Percentiles rank a stretch among this genome's conserved stretches.
Conservation (phyloP, 2,113 vertebrate species). For the Delphinapterus leucas region DNA sequence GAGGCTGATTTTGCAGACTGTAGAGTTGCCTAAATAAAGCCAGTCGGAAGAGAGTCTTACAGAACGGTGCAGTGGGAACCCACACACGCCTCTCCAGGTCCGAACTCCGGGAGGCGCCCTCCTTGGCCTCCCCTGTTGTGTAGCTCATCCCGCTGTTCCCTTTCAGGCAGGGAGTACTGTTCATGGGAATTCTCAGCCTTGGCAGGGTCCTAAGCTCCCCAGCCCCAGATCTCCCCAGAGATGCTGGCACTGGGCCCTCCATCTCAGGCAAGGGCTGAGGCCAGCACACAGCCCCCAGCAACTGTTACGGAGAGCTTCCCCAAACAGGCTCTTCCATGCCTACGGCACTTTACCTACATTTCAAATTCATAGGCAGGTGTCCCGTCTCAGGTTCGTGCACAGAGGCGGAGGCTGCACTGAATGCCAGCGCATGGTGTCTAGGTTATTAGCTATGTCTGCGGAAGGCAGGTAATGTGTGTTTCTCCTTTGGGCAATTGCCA, state of each 20-base stretch:
- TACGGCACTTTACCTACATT: background rate
- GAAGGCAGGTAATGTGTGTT: constrained; percentile 80
- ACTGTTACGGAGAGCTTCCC: rapidly evolving
- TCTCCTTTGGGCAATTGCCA: constrained; percentile 80
- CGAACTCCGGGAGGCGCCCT: rapidly evolving
- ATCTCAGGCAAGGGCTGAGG: rapidly evolving
- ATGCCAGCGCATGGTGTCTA: constrained; percentile 60
- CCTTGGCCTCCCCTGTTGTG: background rate
- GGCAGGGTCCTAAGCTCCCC: background rate
- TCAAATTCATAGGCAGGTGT: constrained; percentile 49
- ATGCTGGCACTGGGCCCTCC: background rate
- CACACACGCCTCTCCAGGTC: background rate
- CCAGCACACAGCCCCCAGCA: background rate
- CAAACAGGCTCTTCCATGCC: background rate
- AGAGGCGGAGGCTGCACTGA: background rate
- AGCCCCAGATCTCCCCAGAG: background rate
- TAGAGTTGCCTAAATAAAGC: constrained; percentile 14
- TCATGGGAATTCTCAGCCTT: background rate
- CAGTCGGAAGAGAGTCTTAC: background rate
- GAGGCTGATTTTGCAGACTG: constrained; percentile 23
- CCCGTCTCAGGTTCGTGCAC: constrained; percentile 23
- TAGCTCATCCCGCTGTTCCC: background rate
- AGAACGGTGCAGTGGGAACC: background rate
- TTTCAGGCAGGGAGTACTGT: background rate
- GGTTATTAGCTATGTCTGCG: constrained; percentile 71